phyloP scores from a whole-genome alignment of 1,140 invertebrate genomes.

The Temnothorax longispinosus region DNA sequence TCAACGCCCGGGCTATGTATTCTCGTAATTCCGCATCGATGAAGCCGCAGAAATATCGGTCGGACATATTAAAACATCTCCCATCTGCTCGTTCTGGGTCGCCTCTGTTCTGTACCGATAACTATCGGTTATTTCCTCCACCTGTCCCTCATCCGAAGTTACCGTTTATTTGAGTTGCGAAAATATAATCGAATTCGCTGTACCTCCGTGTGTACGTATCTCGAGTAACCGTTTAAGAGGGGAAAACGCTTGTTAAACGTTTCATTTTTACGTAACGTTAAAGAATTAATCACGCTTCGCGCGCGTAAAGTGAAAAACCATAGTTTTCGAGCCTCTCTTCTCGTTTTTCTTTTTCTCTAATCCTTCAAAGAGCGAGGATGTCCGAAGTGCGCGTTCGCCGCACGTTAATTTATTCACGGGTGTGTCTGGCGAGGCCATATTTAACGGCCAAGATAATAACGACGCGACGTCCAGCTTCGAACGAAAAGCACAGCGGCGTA shows the following conservation, averaged over 20 bases:
- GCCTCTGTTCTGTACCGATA: constrained; percentile 18
- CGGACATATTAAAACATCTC: constrained; percentile 54
- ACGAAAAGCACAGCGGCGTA: constrained; percentile 40
- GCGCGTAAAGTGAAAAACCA: not conserved
- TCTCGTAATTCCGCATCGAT: constrained; percentile 27
- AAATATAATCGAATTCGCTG: constrained; percentile 23
- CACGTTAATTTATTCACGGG: constrained; percentile 51
- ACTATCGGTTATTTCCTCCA: constrained; percentile 52
- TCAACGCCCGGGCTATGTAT: constrained; percentile 19
- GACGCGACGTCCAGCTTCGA: constrained; percentile 20
- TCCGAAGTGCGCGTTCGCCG: not conserved
- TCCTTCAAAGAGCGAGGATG: not conserved
- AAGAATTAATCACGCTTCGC: constrained; percentile 1
- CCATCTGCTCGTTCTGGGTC: constrained; percentile 24
- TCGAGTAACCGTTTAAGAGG: not conserved
- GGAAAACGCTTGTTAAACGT: not conserved
- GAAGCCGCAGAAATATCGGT: constrained; percentile 46
- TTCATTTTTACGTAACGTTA: not conserved
- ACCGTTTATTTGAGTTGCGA: not conserved
- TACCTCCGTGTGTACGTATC: not conserved
- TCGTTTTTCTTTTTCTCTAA: not conserved
- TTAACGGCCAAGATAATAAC: constrained; percentile 53
- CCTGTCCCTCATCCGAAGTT: constrained; percentile 24
- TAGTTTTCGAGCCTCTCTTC: not conserved
- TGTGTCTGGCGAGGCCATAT: constrained; percentile 18